Evolutionary conservation across 2,113 vertebrate genomes (phyloP).

Genomic region (Pleuronectes platessa): DNA sequence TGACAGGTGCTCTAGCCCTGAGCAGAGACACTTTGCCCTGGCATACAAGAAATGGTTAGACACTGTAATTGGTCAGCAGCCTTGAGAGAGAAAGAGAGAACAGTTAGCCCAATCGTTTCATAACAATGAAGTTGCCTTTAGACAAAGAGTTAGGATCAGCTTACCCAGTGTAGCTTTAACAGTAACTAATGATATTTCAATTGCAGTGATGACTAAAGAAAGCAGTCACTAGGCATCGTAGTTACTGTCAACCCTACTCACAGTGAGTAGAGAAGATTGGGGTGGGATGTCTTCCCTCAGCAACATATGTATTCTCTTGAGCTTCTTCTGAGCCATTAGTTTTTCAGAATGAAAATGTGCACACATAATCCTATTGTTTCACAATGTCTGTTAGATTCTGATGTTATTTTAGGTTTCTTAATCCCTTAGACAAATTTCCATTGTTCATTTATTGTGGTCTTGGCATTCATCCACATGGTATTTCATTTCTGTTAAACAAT

Average conservation of each 20-base stretch:
- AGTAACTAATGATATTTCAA: neutral
- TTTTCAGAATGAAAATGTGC: conserved; percentile 65
- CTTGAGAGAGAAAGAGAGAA: conserved; percentile 19
- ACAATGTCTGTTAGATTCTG: conserved; percentile 13
- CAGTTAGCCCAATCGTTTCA: neutral
- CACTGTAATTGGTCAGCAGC: conserved; percentile 86
- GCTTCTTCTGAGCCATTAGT: conserved; percentile 56
- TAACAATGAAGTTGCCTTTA: conserved; percentile 48
- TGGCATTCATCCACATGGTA: neutral
- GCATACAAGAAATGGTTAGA: conserved; percentile 95
- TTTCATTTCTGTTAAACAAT: neutral
- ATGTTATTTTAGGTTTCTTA: conserved; percentile 55
- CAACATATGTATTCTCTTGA: conserved; percentile 47
- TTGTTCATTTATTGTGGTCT: conserved; percentile 1
- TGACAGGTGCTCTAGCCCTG: conserved; percentile 82
- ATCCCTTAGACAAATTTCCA: conserved; percentile 64
- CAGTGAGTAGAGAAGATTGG: conserved; percentile 6
- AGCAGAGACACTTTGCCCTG: conserved; percentile 91
- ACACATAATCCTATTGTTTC: neutral
- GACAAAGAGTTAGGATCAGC: conserved; percentile 38
- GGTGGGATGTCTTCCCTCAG: conserved; percentile 23
- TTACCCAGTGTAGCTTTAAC: conserved; percentile 31
- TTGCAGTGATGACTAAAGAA: too few relatives aligned
- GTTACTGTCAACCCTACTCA: neutral
- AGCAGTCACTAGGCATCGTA: neutral